phyloP scores from a whole-genome alignment of 30 jellyfish, hydroid and myxozoan genomes.

The Cassiopea andromeda region DNA sequence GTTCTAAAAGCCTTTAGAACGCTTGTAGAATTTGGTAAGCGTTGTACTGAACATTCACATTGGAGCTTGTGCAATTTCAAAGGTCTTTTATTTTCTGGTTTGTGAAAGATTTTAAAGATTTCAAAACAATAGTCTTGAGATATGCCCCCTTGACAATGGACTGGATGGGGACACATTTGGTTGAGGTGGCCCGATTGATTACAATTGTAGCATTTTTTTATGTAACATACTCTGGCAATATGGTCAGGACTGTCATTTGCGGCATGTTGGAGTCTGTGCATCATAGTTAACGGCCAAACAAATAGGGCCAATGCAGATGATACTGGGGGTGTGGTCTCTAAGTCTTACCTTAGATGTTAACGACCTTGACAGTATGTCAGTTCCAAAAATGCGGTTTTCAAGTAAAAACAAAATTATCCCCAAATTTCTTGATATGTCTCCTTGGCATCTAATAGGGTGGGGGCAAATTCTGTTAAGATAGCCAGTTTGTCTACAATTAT shows the following conservation, averaged over 20 bases:
- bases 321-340: neutral
- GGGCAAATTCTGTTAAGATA: neutral
- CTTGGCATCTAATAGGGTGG: neutral
- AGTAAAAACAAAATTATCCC: neutral
- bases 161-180: neutral
- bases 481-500: neutral
- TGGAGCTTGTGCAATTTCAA: no score
- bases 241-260: neutral
- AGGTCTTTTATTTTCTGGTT: no score
- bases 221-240: neutral
- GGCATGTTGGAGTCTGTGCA: neutral
- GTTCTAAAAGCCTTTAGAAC: no score
- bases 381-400: neutral
- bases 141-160: neutral
- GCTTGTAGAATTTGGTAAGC: no score
- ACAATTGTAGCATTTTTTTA: neutral
- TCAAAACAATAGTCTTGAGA: neutral
- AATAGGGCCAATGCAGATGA: neutral
- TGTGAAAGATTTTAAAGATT: no score
- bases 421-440: neutral
- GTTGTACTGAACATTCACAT: no score
- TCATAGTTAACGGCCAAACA: neutral
- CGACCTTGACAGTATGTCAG: neutral
- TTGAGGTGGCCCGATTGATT: neutral
- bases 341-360: neutral